phyloP scores from a whole-genome alignment of 2,888 invertebrate species.

The Hydraecia micacea region DNA sequence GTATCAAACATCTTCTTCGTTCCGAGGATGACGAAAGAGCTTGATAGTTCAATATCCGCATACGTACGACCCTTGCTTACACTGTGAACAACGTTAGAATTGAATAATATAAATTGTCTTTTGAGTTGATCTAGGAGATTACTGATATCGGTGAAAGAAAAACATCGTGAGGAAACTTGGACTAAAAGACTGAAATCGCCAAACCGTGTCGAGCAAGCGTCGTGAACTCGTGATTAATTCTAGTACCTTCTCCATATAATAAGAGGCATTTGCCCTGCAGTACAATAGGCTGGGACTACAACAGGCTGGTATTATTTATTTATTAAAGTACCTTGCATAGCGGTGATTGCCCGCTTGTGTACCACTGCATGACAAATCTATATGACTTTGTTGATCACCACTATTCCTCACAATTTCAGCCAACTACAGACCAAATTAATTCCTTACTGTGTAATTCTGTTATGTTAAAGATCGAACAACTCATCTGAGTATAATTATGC shows the following conservation, averaged over 20 bases:
- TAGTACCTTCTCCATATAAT: not conserved
- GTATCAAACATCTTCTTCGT: conserved; percentile 79
- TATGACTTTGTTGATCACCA: not conserved
- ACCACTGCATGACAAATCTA: not conserved
- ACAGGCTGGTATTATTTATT: not conserved
- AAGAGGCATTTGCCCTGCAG: not conserved
- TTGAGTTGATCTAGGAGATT: not conserved
- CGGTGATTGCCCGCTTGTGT: not conserved
- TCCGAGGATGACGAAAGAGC: conserved; percentile 81
- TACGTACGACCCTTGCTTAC: not conserved
- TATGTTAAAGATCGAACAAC: no score
- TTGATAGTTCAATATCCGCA: conserved; percentile 74
- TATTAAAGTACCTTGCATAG: not conserved
- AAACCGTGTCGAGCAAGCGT: not conserved
- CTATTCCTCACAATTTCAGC: not conserved
- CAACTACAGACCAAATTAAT: not conserved
- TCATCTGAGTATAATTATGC: not conserved
- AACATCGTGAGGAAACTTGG: not conserved
- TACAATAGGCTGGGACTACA: not conserved
- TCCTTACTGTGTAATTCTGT: not conserved
- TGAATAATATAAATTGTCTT: not conserved
- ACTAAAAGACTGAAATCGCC: not conserved
- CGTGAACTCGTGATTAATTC: not conserved
- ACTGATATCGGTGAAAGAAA: not conserved
- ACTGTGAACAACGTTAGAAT: conserved; percentile 29